These are phyloP conservation scores for Leptopilina myrica DNA, from an alignment of 2,888 invertebrate species.

Conservation along the genomic window DNA sequence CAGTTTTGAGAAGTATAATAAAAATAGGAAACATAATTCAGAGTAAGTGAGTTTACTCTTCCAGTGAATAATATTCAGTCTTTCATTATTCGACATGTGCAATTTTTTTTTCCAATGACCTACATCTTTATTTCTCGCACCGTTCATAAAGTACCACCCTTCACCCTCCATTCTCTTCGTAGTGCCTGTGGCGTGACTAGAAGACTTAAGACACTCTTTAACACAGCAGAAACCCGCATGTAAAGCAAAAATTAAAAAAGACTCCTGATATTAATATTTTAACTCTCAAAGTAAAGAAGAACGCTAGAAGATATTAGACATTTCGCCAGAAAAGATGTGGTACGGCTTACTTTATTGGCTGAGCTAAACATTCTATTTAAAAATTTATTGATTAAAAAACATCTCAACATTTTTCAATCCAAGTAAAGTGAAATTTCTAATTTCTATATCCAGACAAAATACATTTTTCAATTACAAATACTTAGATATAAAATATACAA, in stretches of 20 bases:
- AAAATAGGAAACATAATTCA: too few species aligned
- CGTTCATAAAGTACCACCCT: background rate
- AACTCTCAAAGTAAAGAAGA: background rate
- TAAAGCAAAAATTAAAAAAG: conserved; percentile 43
- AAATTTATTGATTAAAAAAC: background rate
- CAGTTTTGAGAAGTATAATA: too few species aligned
- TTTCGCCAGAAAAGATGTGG: background rate
- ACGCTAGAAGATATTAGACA: background rate
- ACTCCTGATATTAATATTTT: conserved; percentile 5
- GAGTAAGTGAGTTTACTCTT: background rate
- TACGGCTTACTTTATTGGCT: background rate
- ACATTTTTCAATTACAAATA: too few species aligned
- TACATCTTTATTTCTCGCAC: conserved; percentile 41
- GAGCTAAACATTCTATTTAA: background rate
- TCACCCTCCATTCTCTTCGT: conserved; percentile 30
- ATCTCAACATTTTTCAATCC: background rate
- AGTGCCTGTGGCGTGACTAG: conserved; percentile 30
- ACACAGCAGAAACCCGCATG: conserved; percentile 54
- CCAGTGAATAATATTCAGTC: background rate
- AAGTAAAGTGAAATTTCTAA: too few species aligned
- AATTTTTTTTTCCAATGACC: conserved; percentile 56
- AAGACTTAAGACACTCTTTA: conserved; percentile 60
- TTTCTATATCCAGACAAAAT: too few species aligned
- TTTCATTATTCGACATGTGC: conserved; percentile 49
- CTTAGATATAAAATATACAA: too few species aligned